Conservation (phyloP, 2,113 vertebrate genomes). For the Chlorodrepanis virens region DNA sequence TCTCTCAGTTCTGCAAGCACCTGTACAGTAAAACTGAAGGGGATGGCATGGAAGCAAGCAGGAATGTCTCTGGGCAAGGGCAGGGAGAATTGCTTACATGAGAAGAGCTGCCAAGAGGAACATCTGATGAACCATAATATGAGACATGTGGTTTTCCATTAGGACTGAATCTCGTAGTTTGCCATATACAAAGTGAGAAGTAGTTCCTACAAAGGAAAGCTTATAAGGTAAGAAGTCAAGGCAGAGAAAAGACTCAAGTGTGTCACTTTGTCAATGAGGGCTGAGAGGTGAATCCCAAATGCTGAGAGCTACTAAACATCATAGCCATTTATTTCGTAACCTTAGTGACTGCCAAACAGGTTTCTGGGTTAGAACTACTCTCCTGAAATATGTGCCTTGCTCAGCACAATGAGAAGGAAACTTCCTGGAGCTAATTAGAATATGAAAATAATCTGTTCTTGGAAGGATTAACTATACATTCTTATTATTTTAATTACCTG, state of each 20-base stretch:
- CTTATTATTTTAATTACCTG: neutral
- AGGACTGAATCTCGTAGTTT: neutral
- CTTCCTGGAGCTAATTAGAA: neutral
- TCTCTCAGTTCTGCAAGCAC: neutral
- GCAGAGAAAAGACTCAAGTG: neutral
- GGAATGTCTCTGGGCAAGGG: neutral
- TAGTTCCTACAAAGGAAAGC: neutral
- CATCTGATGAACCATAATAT: neutral
- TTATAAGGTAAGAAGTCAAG: neutral
- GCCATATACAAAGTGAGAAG: neutral
- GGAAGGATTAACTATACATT: neutral
- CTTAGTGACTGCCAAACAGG: neutral
- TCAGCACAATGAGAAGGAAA: neutral
- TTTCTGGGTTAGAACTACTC: neutral
- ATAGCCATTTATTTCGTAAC: neutral
- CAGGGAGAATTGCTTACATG: neutral
- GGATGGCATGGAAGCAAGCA: neutral
- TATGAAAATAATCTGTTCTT: neutral
- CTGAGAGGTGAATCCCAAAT: neutral
- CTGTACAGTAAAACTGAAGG: neutral
- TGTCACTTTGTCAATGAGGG: neutral
- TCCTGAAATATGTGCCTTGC: neutral
- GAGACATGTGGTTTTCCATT: neutral
- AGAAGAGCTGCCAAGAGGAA: neutral
- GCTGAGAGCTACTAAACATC: neutral